Conservation (phyloP, 92 coral and sea anemone genomes). For the Palythoa grandiflora region DNA sequence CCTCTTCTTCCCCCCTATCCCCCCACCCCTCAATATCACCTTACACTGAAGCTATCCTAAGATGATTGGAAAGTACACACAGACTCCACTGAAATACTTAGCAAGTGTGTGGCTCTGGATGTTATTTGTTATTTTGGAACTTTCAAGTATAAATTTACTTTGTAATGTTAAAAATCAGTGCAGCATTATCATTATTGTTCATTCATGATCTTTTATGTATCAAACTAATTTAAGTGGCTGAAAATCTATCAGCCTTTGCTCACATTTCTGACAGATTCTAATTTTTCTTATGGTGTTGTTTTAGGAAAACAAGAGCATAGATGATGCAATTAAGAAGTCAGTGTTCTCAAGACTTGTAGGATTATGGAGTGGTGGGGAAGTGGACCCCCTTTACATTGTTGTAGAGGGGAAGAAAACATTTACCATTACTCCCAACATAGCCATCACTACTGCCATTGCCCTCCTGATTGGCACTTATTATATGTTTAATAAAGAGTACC, state of each 20-base stretch:
- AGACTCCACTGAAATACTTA: neutral
- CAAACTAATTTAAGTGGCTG: neutral
- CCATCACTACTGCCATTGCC: conserved; percentile 16
- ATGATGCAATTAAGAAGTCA: conserved; percentile 42
- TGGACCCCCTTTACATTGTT: conserved; percentile 53
- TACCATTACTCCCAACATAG: conserved; percentile 6
- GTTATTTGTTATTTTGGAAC: neutral
- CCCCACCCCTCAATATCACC: too few species aligned
- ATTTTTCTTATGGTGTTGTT: conserved; percentile 6
- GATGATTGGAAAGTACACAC: neutral
- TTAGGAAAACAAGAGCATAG: conserved; percentile 53
- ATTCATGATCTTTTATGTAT: neutral
- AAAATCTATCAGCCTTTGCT: neutral
- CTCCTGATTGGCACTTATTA: conserved; percentile 46
- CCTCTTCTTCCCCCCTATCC: neutral
- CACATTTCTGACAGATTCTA: conserved; percentile 1
- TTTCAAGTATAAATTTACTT: neutral
- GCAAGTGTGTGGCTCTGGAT: neutral
- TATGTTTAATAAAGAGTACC: conserved; percentile 46
- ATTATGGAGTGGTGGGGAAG: conserved; percentile 18
- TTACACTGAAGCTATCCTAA: neutral
- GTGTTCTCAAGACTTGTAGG: conserved; percentile 44
- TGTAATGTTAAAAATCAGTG: neutral
- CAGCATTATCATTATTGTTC: conserved; percentile 6
- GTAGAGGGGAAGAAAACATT: conserved; percentile 43